Evolutionary conservation across 2,888 invertebrate species (phyloP).

Genomic region (Pedicia rivosa): DNA sequence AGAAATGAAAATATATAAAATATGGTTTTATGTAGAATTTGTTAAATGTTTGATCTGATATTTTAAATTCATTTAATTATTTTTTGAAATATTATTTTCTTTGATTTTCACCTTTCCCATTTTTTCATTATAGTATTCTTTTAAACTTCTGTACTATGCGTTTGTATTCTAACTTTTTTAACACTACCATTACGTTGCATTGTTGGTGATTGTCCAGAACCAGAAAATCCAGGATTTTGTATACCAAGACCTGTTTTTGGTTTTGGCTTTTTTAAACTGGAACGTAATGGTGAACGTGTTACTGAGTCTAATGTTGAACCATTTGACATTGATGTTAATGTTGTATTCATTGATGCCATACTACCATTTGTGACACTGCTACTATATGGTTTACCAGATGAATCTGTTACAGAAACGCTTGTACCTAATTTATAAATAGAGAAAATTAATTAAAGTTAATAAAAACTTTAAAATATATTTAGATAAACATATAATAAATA

Average conservation of each 20-base stretch:
- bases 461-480: neutral
- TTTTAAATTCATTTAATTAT: too few species aligned
- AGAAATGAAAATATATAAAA: too few species aligned
- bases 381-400: constrained; percentile 69
- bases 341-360: constrained; percentile 56
- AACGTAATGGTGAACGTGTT: constrained; percentile 51
- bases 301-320: constrained; percentile 31
- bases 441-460: neutral
- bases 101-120: too few species aligned
- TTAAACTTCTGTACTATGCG: constrained; percentile 79
- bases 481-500: too few species aligned
- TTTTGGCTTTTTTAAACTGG: constrained; percentile 69
- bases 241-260: constrained; percentile 55
- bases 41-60: too few species aligned
- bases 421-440: constrained; percentile 13
- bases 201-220: constrained; percentile 68
- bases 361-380: constrained; percentile 45
- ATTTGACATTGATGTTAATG: constrained; percentile 46
- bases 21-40: too few species aligned
- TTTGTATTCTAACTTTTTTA: constrained; percentile 82
- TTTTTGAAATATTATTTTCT: too few species aligned
- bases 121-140: neutral
- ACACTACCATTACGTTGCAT: constrained; percentile 72
- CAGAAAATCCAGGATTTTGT: constrained; percentile 58
- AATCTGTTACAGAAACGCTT: constrained; percentile 74